Percentiles rank a stretch among this genome's conserved stretches.
Conservation (phyloP, 2,797 vertebrate species). For the Smutsia gigantea region DNA sequence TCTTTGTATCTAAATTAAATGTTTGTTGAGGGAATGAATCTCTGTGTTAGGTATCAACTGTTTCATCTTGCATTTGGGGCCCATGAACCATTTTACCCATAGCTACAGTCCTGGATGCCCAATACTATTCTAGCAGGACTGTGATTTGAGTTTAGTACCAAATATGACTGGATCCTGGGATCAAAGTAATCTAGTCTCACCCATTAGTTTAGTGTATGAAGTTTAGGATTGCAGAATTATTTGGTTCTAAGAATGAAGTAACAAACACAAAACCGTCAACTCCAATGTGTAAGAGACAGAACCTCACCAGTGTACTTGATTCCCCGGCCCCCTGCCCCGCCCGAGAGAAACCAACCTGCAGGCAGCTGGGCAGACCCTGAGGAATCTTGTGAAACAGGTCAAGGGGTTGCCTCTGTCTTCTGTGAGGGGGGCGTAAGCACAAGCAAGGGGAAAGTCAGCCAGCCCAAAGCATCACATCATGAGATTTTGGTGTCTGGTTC, state of each 20-base stretch:
- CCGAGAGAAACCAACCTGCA: background rate
- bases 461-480: background rate
- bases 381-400: background rate
- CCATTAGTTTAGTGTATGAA: background rate
- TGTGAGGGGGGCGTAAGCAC: background rate
- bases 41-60: background rate
- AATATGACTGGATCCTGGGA: background rate
- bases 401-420: background rate
- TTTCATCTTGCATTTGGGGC: background rate
- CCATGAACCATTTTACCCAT: background rate
- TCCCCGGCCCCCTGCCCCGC: background rate
- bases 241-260: conserved; percentile 55
- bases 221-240: background rate
- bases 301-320: background rate
- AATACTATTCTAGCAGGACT: background rate
- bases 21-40: background rate
- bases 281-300: conserved; percentile 28
- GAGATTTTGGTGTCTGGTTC: background rate
- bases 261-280: conserved; percentile 1
- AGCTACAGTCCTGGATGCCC: background rate
- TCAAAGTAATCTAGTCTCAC: background rate
- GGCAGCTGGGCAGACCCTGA: background rate
- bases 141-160: background rate
- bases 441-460: background rate
- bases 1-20: background rate